Base-by-base conservation (phyloP, 1,140 invertebrate species). In the Eupeodes corollae region DNA sequence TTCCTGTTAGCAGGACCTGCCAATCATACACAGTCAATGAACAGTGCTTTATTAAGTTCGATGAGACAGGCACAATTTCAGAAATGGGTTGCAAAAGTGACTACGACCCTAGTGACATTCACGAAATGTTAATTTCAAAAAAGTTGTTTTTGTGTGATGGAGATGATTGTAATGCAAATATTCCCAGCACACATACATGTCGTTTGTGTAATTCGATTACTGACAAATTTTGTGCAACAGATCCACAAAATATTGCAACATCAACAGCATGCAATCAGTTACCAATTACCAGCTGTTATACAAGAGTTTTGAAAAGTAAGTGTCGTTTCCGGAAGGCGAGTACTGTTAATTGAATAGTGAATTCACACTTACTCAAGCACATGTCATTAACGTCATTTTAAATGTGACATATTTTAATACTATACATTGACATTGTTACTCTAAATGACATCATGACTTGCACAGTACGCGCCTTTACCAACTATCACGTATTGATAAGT, bases 41-140 rank as follows among this genome's bases (percentile, higher is more conserved):
- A 37, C 52, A 55, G 5, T 66, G 63, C 44, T 66, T 58, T 15
- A 59, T 66, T 18, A 42, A 59, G 18, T 16, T 56, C 10, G 55
- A 66, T 39, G 52, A 55, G 1, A 15, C 40, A 0, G 47, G 42
- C 3, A 14, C 43, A 2, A 49, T 65, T 21, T 32, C 21, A 10
- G 54, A 58, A 12, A 30, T 56, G 46, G 63, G 63, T 6, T 66
- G 63, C 44, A 49, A 58, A 8, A 65, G 53, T 31, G 53, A 65
- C 15, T 65, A 54, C 50, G 62, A 66, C 46, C 51, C 56, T 0
- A 55, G 49, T 30, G 63, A 65, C 19, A 54, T 52, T 3, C 21
- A 21, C 1, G 2, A 42, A 1, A 35, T 63, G 16, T 21, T 56
- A 13, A 33, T 35, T 5, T 48, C 42, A 8, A 61, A 66, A 42